Evolutionary conservation across 2,888 invertebrate species (phyloP).

Genomic region (Trileptium ribeirensis): DNA sequence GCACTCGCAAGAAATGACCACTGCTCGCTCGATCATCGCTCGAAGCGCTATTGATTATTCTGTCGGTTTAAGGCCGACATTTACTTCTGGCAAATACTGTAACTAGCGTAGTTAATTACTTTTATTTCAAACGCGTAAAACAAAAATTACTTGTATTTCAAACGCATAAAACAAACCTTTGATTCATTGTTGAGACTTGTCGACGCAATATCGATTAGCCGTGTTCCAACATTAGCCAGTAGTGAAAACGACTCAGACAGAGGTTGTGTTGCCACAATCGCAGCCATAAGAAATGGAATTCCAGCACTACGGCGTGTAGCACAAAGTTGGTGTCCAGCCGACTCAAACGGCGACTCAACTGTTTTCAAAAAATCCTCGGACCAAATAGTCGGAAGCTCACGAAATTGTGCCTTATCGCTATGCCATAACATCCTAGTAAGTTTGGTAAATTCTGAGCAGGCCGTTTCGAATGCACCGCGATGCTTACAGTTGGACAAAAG

Average conservation of each 20-base stretch:
- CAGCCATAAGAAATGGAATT: conserved; percentile 81
- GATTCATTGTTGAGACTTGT: too few species aligned
- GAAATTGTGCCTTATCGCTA: conserved; percentile 29
- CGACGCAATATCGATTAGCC: too few species aligned
- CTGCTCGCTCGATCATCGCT: too few species aligned
- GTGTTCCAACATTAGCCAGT: not conserved
- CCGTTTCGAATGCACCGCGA: conserved; percentile 93
- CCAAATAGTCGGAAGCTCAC: conserved; percentile 50
- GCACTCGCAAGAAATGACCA: too few species aligned
- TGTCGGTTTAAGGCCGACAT: too few species aligned
- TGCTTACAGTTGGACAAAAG: conserved; percentile 67
- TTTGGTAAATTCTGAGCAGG: conserved; percentile 75
- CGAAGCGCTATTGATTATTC: too few species aligned
- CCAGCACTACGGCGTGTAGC: conserved; percentile 86
- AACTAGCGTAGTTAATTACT: too few species aligned
- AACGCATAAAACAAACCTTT: too few species aligned
- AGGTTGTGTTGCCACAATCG: conserved; percentile 49
- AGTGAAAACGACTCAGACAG: not conserved
- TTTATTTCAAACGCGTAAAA: too few species aligned
- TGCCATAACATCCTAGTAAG: conserved; percentile 66
- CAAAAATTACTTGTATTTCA: too few species aligned
- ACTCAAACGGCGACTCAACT: conserved; percentile 42
- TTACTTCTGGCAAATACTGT: too few species aligned
- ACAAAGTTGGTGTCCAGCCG: conserved; percentile 57
- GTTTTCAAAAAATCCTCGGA: conserved; percentile 51